Base-by-base conservation (phyloP, 1,140 invertebrate genomes). In the Ectropis grisescens region DNA sequence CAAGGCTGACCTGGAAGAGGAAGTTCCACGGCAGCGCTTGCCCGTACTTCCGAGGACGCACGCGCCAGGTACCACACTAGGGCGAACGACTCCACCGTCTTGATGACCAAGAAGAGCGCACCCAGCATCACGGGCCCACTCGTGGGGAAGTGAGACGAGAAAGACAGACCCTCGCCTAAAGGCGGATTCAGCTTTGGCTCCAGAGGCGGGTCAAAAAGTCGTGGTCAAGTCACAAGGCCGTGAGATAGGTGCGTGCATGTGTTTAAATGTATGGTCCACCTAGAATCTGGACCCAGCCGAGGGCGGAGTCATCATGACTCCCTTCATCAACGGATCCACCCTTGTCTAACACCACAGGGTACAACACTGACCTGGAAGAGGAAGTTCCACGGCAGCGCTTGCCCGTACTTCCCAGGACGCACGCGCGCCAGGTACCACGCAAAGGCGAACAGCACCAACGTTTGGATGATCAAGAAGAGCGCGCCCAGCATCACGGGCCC, bases 351-450 rank as follows among this genome's bases (percentile, higher is more conserved):
- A n/a, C n/a, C n/a, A n/a, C n/a, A n/a, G n/a, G n/a, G n/a, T n/a
- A n/a, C 4, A 19, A 19, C 3, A 19, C 16, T 19, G 16, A 75
- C 67, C 46, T 53, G 31, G 27, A 40, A 65, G 0, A 60, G 13
- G 33, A 69, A 69, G 31, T 50, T 47, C 57, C 59, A 64, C 0
- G 67, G 70, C 29, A 56, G 3, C 0, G 65, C 40, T 11, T 57
- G 52, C 12, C 67, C 65, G 27, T 62, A 69, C 1, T 55, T 42
- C 1, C 66, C 69, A 0, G 69, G 69, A 1, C 41, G 41, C 16
- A 71, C 57, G 0, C 38, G 39, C 1, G 53, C 41, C n/a, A 75
- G 23, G 37, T 71, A 75, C 56, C 56, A 64, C 8, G 61, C 33
- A 0, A 74, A 6, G 4, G 12, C 1, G 28, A 47, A 37, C 34